Percentiles rank a stretch among this genome's conserved stretches.
Evolutionary conservation across 1,140 invertebrate genomes (phyloP).

Genomic region (Drosophila nikananu): DNA sequence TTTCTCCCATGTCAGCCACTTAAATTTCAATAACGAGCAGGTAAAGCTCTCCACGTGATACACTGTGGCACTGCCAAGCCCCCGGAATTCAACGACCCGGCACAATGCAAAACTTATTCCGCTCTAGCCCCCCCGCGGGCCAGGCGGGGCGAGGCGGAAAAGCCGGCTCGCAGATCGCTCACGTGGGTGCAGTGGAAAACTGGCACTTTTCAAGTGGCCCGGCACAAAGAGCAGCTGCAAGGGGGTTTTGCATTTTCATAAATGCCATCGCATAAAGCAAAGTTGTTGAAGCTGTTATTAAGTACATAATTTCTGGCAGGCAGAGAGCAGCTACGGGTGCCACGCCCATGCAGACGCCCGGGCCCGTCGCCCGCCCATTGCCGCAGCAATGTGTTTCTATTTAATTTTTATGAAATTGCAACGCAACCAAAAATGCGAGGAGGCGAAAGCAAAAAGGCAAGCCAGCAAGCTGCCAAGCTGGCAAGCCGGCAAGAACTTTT

Average conservation of each 20-base stretch:
- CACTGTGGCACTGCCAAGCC: background rate
- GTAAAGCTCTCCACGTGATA: slow-evolving; percentile 26
- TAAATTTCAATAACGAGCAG: slow-evolving; percentile 45
- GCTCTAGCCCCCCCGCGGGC: slow-evolving; percentile 30
- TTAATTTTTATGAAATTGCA: slow-evolving; percentile 83
- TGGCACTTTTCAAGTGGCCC: slow-evolving; percentile 63
- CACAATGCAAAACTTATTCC: slow-evolving; percentile 51
- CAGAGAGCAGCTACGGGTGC: slow-evolving; percentile 38
- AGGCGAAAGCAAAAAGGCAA: slow-evolving; percentile 56
- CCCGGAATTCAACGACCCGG: slow-evolving; percentile 21
- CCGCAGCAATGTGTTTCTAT: slow-evolving; percentile 69
- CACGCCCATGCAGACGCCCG: slow-evolving; percentile 44
- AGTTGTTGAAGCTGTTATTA: slow-evolving; percentile 81
- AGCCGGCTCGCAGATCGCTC: background rate
- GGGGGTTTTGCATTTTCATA: slow-evolving; percentile 78
- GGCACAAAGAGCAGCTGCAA: slow-evolving; percentile 58
- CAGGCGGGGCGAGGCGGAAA: background rate
- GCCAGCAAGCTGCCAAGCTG: slow-evolving; percentile 59
- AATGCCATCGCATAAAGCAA: slow-evolving; percentile 77
- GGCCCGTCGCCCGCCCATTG: background rate
- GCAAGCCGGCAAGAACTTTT: slow-evolving; percentile 70
- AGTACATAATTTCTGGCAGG: slow-evolving; percentile 73
- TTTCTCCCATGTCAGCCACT: slow-evolving; percentile 22
- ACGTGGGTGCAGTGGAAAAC: slow-evolving; percentile 40
- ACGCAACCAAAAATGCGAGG: slow-evolving; percentile 75